A percentile compares a stretch with the other conserved stretches of the same genome.
Evolutionary conservation across 2,888 invertebrate species (phyloP).

Genomic region (Caenorhabditis zanzibari): DNA sequence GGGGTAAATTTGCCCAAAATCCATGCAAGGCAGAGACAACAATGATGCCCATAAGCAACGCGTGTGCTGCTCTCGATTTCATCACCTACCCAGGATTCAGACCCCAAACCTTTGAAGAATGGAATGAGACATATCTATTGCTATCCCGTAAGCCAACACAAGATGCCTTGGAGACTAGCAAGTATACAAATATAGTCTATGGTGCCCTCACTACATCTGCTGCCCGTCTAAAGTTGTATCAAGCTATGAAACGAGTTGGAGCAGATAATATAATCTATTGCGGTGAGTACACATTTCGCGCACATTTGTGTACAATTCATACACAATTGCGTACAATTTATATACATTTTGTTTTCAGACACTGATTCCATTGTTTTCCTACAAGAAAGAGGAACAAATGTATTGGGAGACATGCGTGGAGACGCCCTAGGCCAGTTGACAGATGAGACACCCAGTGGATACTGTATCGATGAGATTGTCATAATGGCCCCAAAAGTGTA

Average conservation of each 20-base stretch:
- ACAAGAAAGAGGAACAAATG: background rate
- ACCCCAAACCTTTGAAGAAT: too few relatives aligned
- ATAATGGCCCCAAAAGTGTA: constrained; percentile 21
- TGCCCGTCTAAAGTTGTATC: background rate
- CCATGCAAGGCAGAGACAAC: background rate
- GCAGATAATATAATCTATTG: constrained; percentile 2
- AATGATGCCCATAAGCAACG: background rate
- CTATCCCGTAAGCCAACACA: background rate
- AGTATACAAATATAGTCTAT: constrained; percentile 13
- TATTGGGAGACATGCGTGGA: background rate
- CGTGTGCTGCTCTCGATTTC: too few relatives aligned
- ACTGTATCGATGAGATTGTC: background rate
- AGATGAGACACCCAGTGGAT: background rate
- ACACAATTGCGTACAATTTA: background rate
- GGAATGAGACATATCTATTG: background rate
- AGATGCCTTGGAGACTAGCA: background rate
- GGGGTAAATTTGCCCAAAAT: constrained; percentile 26
- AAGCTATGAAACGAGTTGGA: constrained; percentile 7
- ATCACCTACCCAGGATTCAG: background rate
- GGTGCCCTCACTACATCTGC: constrained; percentile 20
- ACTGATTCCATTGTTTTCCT: constrained; percentile 18
- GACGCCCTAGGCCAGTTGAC: background rate
- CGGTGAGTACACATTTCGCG: constrained; percentile 25
- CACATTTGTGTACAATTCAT: background rate
- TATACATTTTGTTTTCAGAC: too few relatives aligned